Evolutionary conservation across 2,113 vertebrate genomes (phyloP).

Genomic region (Pitta sordida): DNA sequence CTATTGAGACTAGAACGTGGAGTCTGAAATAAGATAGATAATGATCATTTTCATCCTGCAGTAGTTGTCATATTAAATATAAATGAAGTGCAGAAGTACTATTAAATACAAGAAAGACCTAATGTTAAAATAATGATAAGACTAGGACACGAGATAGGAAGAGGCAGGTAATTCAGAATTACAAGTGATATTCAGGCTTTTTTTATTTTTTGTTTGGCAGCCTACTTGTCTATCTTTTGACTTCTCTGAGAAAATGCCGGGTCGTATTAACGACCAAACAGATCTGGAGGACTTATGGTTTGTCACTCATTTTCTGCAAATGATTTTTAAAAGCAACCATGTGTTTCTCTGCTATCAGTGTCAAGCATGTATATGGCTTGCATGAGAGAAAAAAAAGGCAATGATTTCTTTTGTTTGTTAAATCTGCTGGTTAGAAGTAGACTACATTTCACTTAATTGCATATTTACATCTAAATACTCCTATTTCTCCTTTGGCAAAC

Average conservation of each 20-base stretch:
- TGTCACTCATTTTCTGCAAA: not conserved
- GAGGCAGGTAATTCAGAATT: constrained; percentile 11
- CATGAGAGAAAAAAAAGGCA: not conserved
- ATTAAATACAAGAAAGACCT: constrained; percentile 35
- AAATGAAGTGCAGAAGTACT: constrained; percentile 37
- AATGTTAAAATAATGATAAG: constrained; percentile 51
- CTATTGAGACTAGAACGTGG: constrained; percentile 39
- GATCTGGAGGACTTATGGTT: not conserved
- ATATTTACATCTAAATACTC: constrained; percentile 29
- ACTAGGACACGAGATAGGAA: constrained; percentile 16
- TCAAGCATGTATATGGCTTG: not conserved
- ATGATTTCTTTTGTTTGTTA: constrained; percentile 23
- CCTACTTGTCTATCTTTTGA: constrained; percentile 3
- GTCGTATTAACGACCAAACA: not conserved
- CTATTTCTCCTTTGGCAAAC: not conserved
- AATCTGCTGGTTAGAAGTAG: constrained; percentile 5
- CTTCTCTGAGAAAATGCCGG: not conserved
- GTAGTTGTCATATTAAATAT: constrained; percentile 53
- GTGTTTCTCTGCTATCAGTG: not conserved
- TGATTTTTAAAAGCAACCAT: constrained; percentile 14
- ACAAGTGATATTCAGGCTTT: not conserved
- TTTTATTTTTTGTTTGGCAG: constrained; percentile 9
- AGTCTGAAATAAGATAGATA: constrained; percentile 51
- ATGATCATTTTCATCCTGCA: constrained; percentile 50
- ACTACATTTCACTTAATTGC: constrained; percentile 24